A percentile compares a stretch with the other conserved stretches of the same genome.
These are phyloP conservation scores for Scaptomyza cyrtandrae DNA, from an alignment of 2,888 invertebrate genomes.

Conservation along the genomic window DNA sequence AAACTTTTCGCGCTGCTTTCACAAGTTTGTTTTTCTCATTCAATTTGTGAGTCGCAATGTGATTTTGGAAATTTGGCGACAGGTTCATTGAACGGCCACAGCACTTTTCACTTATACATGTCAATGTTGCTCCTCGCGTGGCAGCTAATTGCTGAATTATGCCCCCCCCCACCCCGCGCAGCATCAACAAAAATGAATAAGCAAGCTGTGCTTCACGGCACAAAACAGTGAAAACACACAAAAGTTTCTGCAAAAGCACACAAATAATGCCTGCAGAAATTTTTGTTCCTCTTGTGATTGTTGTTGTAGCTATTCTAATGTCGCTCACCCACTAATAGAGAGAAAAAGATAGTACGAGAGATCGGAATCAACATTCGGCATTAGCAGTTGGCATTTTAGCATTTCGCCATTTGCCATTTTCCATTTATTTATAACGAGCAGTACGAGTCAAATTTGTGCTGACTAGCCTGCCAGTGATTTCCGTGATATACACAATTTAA, in stretches of 20 bases:
- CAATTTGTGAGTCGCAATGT: constrained; percentile 49
- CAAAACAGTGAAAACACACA: constrained; percentile 38
- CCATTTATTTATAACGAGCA: constrained; percentile 10
- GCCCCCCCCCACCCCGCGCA: constrained; percentile 14
- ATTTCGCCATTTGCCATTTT: constrained; percentile 31
- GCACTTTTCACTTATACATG: constrained; percentile 36
- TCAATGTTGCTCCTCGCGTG: constrained; percentile 46
- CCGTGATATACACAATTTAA: constrained; percentile 69
- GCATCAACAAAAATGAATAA: constrained; percentile 2
- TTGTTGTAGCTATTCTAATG: constrained; percentile 9
- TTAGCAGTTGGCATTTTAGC: constrained; percentile 34
- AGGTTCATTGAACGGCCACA: constrained; percentile 54
- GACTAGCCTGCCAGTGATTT: constrained; percentile 71
- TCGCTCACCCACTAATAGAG: not conserved
- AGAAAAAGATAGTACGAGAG: not conserved
- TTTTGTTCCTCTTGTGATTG: not conserved
- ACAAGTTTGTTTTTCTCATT: constrained; percentile 46
- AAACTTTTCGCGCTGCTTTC: constrained; percentile 59
- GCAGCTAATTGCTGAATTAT: constrained; percentile 71
- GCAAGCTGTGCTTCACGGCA: constrained; percentile 42
- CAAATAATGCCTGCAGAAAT: constrained; percentile 16
- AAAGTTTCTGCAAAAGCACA: constrained; percentile 12
- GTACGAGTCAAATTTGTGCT: constrained; percentile 37
- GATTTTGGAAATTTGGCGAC: constrained; percentile 50
- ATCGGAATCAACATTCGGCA: constrained; percentile 40